Percentiles rank a stretch among this genome's conserved stretches.
Conservation (phyloP, 2,113 vertebrate genomes). For the Barnardius zonarius region DNA sequence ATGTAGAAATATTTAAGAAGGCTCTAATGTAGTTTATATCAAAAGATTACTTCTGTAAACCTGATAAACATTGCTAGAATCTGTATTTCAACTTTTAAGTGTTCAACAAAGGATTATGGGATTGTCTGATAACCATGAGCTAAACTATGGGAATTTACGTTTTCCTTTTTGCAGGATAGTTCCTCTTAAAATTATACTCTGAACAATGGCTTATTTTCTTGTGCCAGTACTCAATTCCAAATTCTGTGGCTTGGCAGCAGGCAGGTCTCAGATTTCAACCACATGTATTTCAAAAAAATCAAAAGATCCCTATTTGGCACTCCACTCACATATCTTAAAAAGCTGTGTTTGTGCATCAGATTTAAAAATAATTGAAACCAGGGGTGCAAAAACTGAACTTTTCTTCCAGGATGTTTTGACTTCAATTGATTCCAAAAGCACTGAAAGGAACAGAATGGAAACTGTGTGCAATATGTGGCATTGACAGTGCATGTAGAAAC, state of each 20-base stretch:
- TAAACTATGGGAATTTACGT: conserved; percentile 66
- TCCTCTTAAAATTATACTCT: conserved; percentile 71
- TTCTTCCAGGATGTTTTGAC: conserved; percentile 81
- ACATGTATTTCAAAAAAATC: conserved; percentile 91
- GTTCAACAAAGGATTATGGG: conserved; percentile 67
- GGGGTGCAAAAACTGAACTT: conserved; percentile 68
- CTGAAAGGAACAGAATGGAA: conserved; percentile 60
- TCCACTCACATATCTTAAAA: conserved; percentile 81
- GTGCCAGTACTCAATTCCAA: conserved; percentile 82
- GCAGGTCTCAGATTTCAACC: conserved; percentile 91
- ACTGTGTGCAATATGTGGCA: background rate
- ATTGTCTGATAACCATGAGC: conserved; percentile 54
- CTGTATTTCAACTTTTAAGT: conserved; percentile 39
- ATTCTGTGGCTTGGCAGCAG: conserved; percentile 89
- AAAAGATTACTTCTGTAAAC: conserved; percentile 30
- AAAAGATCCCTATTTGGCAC: conserved; percentile 88
- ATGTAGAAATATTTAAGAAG: background rate
- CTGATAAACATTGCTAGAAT: conserved; percentile 40
- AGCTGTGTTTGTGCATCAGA: conserved; percentile 80
- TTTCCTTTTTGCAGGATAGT: conserved; percentile 69
- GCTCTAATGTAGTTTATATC: background rate
- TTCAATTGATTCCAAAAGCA: conserved; percentile 73
- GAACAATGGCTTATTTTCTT: conserved; percentile 90
- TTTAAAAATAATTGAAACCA: conserved; percentile 86
- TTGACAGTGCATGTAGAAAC: accelerated